Evolutionary conservation across 2,113 vertebrate genomes (phyloP).

Genomic region (Tetrax tetrax): DNA sequence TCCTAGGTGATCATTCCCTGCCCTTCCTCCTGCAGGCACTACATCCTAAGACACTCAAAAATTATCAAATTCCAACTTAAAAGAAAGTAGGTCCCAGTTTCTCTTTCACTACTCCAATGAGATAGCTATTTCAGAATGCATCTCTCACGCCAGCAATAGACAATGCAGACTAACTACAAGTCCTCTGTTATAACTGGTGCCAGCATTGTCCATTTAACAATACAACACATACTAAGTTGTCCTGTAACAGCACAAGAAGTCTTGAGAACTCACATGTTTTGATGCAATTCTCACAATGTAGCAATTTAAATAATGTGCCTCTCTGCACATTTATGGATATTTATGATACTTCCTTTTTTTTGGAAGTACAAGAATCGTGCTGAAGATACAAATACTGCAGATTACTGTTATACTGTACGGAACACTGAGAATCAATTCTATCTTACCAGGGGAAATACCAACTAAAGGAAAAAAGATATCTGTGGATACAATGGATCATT

Average conservation of each 20-base stretch:
- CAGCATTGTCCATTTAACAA: neutral
- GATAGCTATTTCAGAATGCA: neutral
- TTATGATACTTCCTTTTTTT: neutral
- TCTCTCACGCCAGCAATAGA: neutral
- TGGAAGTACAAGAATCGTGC: neutral
- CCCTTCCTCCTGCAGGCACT: neutral
- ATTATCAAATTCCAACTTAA: neutral
- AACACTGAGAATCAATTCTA: neutral
- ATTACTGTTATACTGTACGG: neutral
- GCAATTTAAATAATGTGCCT: neutral
- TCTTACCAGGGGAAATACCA: slow-evolving; percentile 1
- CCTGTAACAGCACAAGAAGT: neutral
- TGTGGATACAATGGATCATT: neutral
- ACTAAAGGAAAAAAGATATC: neutral
- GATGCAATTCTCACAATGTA: neutral
- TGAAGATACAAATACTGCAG: neutral
- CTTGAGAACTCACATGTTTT: neutral
- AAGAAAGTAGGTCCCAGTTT: neutral
- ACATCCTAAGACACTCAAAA: neutral
- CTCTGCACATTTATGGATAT: neutral
- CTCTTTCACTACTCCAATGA: neutral
- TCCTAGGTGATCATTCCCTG: neutral
- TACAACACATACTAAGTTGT: neutral
- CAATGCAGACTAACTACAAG: neutral
- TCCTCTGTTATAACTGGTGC: neutral